Evolutionary conservation across 2,113 vertebrate species (phyloP).

Genomic region (Lamprotornis superbus): DNA sequence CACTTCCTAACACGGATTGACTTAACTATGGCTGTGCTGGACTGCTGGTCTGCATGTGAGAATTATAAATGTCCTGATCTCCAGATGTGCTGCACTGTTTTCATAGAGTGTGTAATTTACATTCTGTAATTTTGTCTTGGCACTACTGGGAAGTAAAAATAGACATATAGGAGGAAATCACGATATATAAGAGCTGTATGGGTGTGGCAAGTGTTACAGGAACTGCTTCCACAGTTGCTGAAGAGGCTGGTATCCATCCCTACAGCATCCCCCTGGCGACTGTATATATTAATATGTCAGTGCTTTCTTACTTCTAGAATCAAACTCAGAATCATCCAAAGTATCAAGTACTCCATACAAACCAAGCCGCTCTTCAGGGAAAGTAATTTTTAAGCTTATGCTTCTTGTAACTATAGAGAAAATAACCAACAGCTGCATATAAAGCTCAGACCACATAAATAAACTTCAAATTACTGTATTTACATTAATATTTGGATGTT

Average conservation of each 20-base stretch:
- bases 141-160: neutral
- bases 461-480: neutral
- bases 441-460: neutral
- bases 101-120: neutral
- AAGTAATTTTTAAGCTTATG: neutral
- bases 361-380: neutral
- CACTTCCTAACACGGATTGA: neutral
- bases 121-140: neutral
- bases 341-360: neutral
- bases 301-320: neutral
- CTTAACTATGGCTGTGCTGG: neutral
- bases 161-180: neutral
- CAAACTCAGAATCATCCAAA: neutral
- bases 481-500: neutral
- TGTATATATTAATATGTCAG: neutral
- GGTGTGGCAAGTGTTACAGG: neutral
- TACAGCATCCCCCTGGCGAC: neutral
- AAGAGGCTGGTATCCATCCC: neutral
- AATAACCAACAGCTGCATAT: neutral
- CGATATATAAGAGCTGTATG: neutral
- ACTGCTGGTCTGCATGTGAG: neutral
- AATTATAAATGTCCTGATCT: neutral
- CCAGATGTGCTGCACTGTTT: neutral
- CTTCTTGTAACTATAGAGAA: neutral
- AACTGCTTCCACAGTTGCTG: neutral